Evolutionary conservation across 1,140 invertebrate genomes (phyloP).

Genomic region (Drosophila yakuba): DNA sequence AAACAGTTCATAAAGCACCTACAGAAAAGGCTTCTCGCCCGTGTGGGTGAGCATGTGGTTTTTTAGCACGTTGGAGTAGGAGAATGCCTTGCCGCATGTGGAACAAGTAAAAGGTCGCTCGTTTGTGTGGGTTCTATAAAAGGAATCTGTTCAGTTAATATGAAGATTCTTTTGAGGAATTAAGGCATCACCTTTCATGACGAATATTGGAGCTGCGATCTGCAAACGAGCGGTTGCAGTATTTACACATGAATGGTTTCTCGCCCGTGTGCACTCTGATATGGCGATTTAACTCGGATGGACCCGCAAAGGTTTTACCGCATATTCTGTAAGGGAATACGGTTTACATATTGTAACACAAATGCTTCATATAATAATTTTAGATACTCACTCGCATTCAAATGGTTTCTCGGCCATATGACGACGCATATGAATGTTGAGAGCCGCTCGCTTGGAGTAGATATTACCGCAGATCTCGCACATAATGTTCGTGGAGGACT

Average conservation of each 20-base stretch:
- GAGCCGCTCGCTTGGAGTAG: slow-evolving; percentile 71
- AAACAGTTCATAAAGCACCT: slow-evolving; percentile 14
- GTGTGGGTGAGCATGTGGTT: slow-evolving; percentile 86
- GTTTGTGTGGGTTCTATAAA: slow-evolving; percentile 88
- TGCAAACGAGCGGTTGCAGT: slow-evolving; percentile 90
- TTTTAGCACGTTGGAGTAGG: slow-evolving; percentile 87
- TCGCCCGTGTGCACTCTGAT: slow-evolving; percentile 80
- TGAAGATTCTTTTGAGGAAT: not conserved
- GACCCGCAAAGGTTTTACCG: slow-evolving; percentile 74
- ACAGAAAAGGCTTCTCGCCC: slow-evolving; percentile 82
- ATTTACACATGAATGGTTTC: slow-evolving; percentile 89
- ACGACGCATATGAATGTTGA: slow-evolving; percentile 82
- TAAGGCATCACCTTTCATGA: slow-evolving; percentile 85
- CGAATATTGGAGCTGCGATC: slow-evolving; percentile 87
- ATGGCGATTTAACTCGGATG: slow-evolving; percentile 75
- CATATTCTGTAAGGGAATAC: slow-evolving; percentile 61
- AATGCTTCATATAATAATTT: not conserved
- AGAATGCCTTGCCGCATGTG: slow-evolving; percentile 90
- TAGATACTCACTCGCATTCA: slow-evolving; percentile 73
- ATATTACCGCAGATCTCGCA: slow-evolving; percentile 82
- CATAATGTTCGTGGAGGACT: slow-evolving; percentile 71
- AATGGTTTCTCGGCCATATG: slow-evolving; percentile 80
- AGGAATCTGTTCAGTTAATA: not conserved
- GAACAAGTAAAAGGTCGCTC: slow-evolving; percentile 90
- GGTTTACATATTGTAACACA: not conserved